Evolutionary conservation across 2,113 vertebrate genomes (phyloP), one percentile per base, ranked within the genome.

Genomic region (Malurus cyaneus): DNA sequence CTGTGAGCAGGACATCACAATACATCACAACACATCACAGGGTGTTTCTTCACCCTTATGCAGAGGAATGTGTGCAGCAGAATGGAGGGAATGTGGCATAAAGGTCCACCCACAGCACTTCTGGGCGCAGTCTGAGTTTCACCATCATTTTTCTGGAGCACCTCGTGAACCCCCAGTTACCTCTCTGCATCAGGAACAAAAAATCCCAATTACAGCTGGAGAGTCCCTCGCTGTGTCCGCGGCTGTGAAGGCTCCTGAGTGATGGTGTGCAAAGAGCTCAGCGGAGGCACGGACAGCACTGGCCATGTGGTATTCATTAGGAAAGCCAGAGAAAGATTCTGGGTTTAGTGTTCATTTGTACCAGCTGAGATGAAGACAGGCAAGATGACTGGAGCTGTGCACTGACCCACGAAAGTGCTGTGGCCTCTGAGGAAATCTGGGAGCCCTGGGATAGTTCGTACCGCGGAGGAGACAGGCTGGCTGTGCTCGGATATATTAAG

Each of bases 301-400:
- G 83, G 52, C 80, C 92, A 90, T 97, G 61, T 91, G 80, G 80
- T 81, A 57, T 2, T 26, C 42, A 67, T 92, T 95, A 89, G 53
- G 72, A 64, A 74, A 74, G 71, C 31, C 81, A 88, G 79, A 86
- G 92, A 66, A 67, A 60, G 54, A 93, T 78, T 67, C 65, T 92
- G 74, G 70, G 64, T 84, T 90, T 56, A 56, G 44, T 34, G 31
- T 69, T 92, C 95, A 84, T 86, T 86, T 83, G 65, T 80, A 88
- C 36, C 74, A 95, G 80, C 86, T 76, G 92, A 90, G 93, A 78
- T 81, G 90, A 95, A 95, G 95, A 95, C 69, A 88, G 88, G 88
- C 67, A 28, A 94, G 64, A 41, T 64, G 77, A 60, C 79, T 82
- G 87, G 90, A 83, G 92, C 80, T 88, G 65, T 10, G 57, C 57